Conservation (phyloP, 2,888 invertebrate species). For the Alsophila aescularia region DNA sequence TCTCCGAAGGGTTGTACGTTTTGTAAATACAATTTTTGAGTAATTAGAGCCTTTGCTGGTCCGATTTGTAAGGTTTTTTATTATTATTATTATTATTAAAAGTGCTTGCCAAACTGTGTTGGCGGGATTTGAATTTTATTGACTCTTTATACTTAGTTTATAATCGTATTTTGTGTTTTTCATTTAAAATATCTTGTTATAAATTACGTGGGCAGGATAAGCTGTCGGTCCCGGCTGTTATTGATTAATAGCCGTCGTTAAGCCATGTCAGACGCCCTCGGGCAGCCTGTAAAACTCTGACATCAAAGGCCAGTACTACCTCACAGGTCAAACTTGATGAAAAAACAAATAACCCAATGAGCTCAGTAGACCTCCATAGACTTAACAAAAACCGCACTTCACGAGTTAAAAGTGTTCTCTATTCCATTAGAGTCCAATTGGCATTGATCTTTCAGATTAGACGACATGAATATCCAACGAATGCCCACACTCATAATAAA, state of each 20-base stretch:
- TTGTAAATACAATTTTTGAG: conserved; percentile 68
- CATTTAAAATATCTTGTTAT: neutral
- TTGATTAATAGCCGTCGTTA: too few species aligned
- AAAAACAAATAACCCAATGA: too few species aligned
- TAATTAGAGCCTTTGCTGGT: conserved; percentile 69
- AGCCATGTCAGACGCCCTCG: too few species aligned
- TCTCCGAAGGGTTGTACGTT: conserved; percentile 50
- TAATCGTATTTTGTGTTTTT: neutral
- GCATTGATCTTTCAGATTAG: neutral
- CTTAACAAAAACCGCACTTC: too few species aligned
- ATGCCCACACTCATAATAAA: conserved; percentile 56
- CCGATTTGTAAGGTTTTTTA: conserved; percentile 59
- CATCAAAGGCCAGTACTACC: too few species aligned
- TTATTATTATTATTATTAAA: conserved; percentile 61
- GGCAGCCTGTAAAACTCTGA: too few species aligned
- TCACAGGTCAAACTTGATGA: too few species aligned
- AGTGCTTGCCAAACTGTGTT: conserved; percentile 38
- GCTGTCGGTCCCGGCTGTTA: too few species aligned
- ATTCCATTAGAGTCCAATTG: neutral
- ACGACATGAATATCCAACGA: conserved; percentile 9
- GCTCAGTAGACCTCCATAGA: too few species aligned
- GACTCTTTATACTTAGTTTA: neutral
- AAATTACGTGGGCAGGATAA: too few species aligned
- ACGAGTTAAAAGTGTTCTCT: neutral
- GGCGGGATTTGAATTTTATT: neutral